Evolutionary conservation across 2,797 vertebrate genomes (phyloP), one percentile per base, ranked within the genome.

Genomic region (Lemur catta): DNA sequence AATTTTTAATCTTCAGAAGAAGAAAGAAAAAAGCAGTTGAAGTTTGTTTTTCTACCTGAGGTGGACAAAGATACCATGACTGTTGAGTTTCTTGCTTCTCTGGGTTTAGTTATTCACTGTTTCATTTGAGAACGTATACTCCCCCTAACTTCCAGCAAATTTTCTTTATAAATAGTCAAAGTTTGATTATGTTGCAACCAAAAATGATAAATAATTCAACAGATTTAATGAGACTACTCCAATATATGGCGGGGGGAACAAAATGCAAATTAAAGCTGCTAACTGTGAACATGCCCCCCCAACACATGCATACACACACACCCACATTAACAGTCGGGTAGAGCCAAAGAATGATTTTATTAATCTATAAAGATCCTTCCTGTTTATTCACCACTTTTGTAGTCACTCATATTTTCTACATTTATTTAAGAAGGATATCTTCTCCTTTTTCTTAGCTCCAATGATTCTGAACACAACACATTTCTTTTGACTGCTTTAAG

Each of bases 401-500:
- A 14, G 14, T 4, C 7, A 6, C 30, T 52, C 11, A n/a, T 28
- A 28, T 46, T 67, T 28, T 33, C 63, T 80, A 17, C 2, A 28
- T 80, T 63, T 24, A 28, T 80, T 63, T 24, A 72, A 79, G 75
- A 84, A 15, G 46, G 3, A 10, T 17, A 6, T 1, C 6, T 84
- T 84, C 38, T 65, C 12, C 52, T 28, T 81, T 7, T 10, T 41
- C 22, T 69, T 79, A 20, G 5, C 4, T 65, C 28, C 65, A 15
- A 1, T 38, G 41, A 4, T 20, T 89, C 12, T 72, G 1, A 52
- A 33, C 0, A 22, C 9, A 82, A 15, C 0, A 8, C 13, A 9
- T 94, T n/a, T 46, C 61, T 90, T 90, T 79, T n/a, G 59, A 85
- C 4, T 87, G 43, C 6, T 84, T 84, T 76, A 71, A 85, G 38